Percentiles rank a stretch among this genome's conserved stretches.
These are phyloP conservation scores for Coelogynopora nodosa DNA, from an alignment of 2,888 invertebrate genomes.

Conservation along the genomic window DNA sequence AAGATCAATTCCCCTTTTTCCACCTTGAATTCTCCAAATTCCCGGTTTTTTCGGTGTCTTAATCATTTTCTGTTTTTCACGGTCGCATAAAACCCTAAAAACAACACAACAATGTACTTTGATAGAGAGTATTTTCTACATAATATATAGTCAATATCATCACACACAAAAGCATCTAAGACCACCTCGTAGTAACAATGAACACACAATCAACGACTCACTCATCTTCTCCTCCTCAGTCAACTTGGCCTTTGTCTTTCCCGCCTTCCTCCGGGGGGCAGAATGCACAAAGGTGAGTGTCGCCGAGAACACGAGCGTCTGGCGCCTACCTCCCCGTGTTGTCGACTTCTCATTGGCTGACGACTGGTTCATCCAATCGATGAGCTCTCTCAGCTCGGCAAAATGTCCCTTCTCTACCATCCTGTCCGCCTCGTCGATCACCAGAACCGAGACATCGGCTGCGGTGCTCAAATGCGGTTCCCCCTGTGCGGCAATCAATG, in stretches of 20 bases:
- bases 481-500: conserved; percentile 49
- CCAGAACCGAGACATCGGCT: conserved; percentile 67
- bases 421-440: conserved; percentile 95
- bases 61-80: too few species aligned
- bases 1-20: too few species aligned
- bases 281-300: conserved; percentile 82
- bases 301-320: conserved; percentile 95
- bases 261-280: conserved; percentile 68
- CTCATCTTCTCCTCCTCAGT: conserved; percentile 62
- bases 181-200: too few species aligned
- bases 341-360: conserved; percentile 65
- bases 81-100: too few species aligned
- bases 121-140: too few species aligned
- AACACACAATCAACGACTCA: too few species aligned
- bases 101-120: too few species aligned
- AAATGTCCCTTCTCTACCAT: conserved; percentile 96
- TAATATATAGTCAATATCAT: too few species aligned
- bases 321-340: conserved; percentile 64
- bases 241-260: conserved; percentile 51
- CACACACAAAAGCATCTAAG: too few species aligned
- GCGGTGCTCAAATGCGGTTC: conserved; percentile 57
- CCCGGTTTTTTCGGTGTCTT: too few species aligned
- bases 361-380: conserved; percentile 75
- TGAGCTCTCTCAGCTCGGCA: conserved; percentile 76
- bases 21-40: too few species aligned